Evolutionary conservation across 2,888 invertebrate genomes (phyloP), one percentile per base, ranked within the genome.

Genomic region (Beris chalybata): DNA sequence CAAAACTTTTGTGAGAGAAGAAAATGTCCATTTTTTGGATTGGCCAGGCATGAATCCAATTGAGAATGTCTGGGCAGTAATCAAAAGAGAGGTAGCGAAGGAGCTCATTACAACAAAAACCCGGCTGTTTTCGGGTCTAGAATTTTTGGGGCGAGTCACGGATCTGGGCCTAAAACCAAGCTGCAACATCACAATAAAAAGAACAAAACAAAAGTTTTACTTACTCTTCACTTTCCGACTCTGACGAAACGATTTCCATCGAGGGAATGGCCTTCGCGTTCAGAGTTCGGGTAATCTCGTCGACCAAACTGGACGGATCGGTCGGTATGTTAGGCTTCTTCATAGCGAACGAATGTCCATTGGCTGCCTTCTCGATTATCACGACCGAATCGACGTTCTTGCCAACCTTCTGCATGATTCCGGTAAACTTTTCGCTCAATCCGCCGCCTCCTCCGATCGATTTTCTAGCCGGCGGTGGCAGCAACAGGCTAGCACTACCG

Each of bases 231-330:
- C 86, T 85, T 56, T 87, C 89, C 31, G 87, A 87, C 70, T 85
- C 86, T 0, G 89, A 89, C n/a, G 88, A 88, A 70, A 88, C 85
- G 15, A 87, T 83, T 76, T 89, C 89, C 72, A 87, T 77, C 4
- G 84, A 79, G 12, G 81, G 76, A 66, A 78, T 66, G 6, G 76
- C 75, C 70, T 79, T 78, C 44, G 76, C 76, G 61, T 80, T 75
- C 76, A 78, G 74, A 70, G 81, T 84, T 69, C 81, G 79, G 4
- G 82, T 79, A 45, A 85, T 81, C 74, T 81, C 82, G 61, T 83
- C 81, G 15, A 83, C 83, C 58, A 84, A 75, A 68, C 82, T 80
- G 58, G 80, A 78, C 7, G 83, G 79, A 74, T 84, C 83, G n/a
- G 80, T 82, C 53, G 77, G 76, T 57, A 78, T 73, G 70, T 76